phyloP scores from a whole-genome alignment of 1,140 invertebrate genomes.

The Oncopodura yosiiana region DNA sequence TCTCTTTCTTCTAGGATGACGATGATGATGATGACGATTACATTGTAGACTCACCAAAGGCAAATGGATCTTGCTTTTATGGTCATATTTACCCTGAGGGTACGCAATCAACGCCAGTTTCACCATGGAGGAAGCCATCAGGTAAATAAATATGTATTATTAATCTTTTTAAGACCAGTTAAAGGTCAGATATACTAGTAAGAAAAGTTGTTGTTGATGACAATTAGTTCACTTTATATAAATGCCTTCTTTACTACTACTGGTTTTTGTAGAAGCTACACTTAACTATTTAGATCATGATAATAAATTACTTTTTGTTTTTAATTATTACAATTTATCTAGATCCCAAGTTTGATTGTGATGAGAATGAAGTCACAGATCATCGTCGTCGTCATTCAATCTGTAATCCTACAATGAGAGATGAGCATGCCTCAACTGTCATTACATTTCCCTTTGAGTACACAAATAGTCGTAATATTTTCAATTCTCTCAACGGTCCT shows the following conservation, averaged over 20 bases:
- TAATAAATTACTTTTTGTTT: too few species aligned
- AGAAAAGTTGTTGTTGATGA: too few species aligned
- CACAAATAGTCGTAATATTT: constrained; percentile 25
- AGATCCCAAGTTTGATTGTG: constrained; percentile 18
- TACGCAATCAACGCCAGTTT: constrained; percentile 27
- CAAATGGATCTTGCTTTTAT: constrained; percentile 28
- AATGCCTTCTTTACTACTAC: too few species aligned
- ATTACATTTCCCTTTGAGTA: constrained; percentile 35
- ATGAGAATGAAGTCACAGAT: constrained; percentile 7
- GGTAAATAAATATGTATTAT: constrained; percentile 6
- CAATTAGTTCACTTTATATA: too few species aligned
- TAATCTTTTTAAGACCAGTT: too few species aligned
- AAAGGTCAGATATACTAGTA: too few species aligned
- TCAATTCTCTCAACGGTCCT: constrained; percentile 24
- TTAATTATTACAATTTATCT: constrained; percentile 3
- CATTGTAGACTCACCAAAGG: constrained; percentile 14
- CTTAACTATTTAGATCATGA: too few species aligned
- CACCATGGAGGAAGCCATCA: constrained; percentile 26
- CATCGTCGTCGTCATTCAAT: constrained; percentile 28
- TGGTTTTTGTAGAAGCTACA: too few species aligned
- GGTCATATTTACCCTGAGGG: constrained; percentile 32
- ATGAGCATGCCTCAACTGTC: constrained; percentile 26
- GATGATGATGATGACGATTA: constrained; percentile 34
- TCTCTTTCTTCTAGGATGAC: constrained; percentile 26
- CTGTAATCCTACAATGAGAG: constrained; percentile 26